Evolutionary conservation across 2,113 vertebrate species (phyloP).

Genomic region (Oostethus manadensis): DNA sequence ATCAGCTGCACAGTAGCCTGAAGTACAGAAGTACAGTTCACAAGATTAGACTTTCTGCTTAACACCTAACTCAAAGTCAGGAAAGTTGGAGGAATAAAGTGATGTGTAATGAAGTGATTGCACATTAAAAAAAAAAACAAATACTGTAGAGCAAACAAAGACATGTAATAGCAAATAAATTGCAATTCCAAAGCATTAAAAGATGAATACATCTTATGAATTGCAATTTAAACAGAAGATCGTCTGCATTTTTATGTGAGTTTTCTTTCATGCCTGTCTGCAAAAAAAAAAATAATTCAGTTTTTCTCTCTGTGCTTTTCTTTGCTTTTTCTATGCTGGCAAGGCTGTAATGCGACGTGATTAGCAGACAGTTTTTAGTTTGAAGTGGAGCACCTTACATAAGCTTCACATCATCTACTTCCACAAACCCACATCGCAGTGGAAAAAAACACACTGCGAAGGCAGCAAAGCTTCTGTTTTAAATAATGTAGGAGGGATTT

Average conservation of each 20-base stretch:
- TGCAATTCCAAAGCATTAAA: too few relatives aligned
- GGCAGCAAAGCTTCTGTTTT: conserved; percentile 33
- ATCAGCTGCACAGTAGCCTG: conserved; percentile 8
- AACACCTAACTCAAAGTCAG: background rate
- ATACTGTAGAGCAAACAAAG: too few relatives aligned
- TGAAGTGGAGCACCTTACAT: conserved; percentile 43
- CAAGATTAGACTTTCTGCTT: background rate
- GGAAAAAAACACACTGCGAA: conserved; percentile 12
- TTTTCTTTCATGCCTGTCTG: conserved; percentile 5
- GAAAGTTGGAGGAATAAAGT: too few relatives aligned
- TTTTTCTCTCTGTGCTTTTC: background rate
- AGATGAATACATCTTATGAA: background rate
- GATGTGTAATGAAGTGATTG: too few relatives aligned
- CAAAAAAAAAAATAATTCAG: conserved; percentile 3
- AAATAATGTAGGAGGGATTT: conserved; percentile 53
- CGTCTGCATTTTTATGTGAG: background rate
- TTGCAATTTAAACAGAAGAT: background rate
- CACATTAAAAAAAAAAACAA: too few relatives aligned
- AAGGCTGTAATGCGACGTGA: conserved; percentile 15
- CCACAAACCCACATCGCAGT: conserved; percentile 37
- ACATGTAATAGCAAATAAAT: too few relatives aligned
- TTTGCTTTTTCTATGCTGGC: conserved; percentile 8
- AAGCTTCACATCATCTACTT: conserved; percentile 41
- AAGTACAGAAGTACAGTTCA: background rate
- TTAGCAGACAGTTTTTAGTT: conserved; percentile 34